Evolutionary conservation across 1,140 invertebrate species (phyloP), one percentile per base, ranked within the genome.

Genomic region (Aphaenogaster ashmeadi): DNA sequence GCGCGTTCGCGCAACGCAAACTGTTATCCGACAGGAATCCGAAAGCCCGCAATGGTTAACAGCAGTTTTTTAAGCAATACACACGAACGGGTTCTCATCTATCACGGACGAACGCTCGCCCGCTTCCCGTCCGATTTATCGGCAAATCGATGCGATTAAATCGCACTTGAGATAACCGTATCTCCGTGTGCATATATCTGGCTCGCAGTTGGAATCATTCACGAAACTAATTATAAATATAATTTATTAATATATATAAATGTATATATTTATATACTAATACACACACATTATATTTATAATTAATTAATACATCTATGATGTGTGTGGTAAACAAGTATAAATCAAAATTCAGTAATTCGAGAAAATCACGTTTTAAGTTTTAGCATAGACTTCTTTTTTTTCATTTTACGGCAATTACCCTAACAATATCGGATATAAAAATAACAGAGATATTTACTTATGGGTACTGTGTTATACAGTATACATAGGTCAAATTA

Each of bases 21-120:
- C 79, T 83, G 79, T 83, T 83, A 72, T 83, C 44, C 79, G 52
- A 83, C 66, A 58, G 66, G 66, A 83, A 72, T 74, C 67, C 67
- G 80, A 71, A n/a, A 33, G 38, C 67, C 54, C 80, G 80, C 67
- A 36, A 83, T 83, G 80, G 80, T 74, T 74, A 74, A 83, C 44
- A 47, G 80, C 41, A 47, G 67, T 72, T 83, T 83, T 58, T 83
- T 83, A 72, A 72, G 50, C 52, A 58, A 83, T 72, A 58, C 52
- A 33, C 54, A 41, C 56, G 13, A 74, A 83, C 79, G 52, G 15
- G 21, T 74, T 72, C 71, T 74, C 80, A 47, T 74, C 33, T 56
- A 58, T 58, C 79, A 41, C 52, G 21, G 71, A 44, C 41, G 64
- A 5, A 6, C 44, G 47, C 47, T 33, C 47, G 47, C 36, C 15